Evolutionary conservation across 2,888 invertebrate genomes (phyloP).

Genomic region (Aphrophora alni): DNA sequence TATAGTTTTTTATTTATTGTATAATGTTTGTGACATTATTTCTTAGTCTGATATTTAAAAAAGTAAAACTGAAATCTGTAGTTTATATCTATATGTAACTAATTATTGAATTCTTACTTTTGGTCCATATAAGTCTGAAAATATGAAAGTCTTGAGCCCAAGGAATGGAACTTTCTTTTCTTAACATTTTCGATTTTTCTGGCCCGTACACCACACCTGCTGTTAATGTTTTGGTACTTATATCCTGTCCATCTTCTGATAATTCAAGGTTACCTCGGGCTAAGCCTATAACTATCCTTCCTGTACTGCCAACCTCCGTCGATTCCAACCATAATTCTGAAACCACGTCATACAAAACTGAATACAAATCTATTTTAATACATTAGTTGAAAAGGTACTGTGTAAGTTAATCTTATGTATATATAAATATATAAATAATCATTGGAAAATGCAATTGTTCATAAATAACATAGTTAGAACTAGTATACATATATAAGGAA

Average conservation of each 20-base stretch:
- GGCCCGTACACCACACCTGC: background rate
- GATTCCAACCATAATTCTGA: conserved; percentile 4
- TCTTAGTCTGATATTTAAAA: no score
- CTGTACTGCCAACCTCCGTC: background rate
- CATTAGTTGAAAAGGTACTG: background rate
- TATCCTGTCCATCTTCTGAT: background rate
- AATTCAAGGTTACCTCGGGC: background rate
- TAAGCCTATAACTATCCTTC: background rate
- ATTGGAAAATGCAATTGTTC: no score
- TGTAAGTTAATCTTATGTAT: no score
- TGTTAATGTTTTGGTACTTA: background rate
- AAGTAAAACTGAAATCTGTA: no score
- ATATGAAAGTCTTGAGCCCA: conserved; percentile 26
- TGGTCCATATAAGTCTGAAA: conserved; percentile 22
- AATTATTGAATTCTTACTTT: conserved; percentile 2
- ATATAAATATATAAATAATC: no score
- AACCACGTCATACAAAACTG: background rate
- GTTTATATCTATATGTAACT: no score
- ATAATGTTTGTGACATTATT: no score
- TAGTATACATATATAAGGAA: no score
- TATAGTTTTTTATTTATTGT: no score
- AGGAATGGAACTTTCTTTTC: background rate
- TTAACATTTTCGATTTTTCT: background rate
- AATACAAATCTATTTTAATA: background rate
- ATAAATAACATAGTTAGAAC: no score